Evolutionary conservation across 2,797 vertebrate species (phyloP).

Genomic region (Lithobates sylvaticus): DNA sequence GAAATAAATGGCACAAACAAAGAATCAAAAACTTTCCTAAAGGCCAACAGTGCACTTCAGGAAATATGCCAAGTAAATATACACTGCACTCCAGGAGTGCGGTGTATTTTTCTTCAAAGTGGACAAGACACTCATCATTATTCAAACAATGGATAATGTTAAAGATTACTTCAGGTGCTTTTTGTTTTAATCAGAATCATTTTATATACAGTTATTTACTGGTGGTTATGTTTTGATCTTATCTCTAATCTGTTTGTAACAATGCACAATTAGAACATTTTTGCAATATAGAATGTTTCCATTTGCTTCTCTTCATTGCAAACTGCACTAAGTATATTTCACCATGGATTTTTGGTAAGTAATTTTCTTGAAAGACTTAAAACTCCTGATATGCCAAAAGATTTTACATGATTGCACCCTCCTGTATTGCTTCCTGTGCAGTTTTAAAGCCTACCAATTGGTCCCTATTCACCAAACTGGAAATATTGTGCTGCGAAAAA

Average conservation of each 20-base stretch:
- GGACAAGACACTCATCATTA: not conserved
- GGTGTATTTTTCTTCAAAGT: not conserved
- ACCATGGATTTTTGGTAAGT: not conserved
- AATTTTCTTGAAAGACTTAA: too few species aligned
- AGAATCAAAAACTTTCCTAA: conserved; percentile 9
- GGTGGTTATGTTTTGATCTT: conserved; percentile 17
- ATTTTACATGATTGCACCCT: too few species aligned
- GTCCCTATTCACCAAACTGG: too few species aligned
- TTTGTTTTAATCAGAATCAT: conserved; percentile 19
- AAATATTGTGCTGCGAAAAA: too few species aligned
- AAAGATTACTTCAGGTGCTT: conserved; percentile 8
- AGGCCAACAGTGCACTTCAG: not conserved
- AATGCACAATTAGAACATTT: conserved; percentile 21
- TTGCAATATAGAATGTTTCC: conserved; percentile 11
- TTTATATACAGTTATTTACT: conserved; percentile 24
- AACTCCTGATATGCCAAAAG: too few species aligned
- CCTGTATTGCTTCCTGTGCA: too few species aligned
- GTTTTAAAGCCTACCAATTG: too few species aligned
- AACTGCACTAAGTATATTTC: not conserved
- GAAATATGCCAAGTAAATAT: not conserved
- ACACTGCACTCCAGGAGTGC: not conserved
- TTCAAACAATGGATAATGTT: conserved; percentile 4
- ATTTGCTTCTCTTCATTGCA: conserved; percentile 13
- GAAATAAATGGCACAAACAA: conserved; percentile 13
- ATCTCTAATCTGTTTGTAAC: conserved; percentile 20